Conservation (phyloP, 2,113 vertebrate species). For the Istiophorus platypterus region DNA sequence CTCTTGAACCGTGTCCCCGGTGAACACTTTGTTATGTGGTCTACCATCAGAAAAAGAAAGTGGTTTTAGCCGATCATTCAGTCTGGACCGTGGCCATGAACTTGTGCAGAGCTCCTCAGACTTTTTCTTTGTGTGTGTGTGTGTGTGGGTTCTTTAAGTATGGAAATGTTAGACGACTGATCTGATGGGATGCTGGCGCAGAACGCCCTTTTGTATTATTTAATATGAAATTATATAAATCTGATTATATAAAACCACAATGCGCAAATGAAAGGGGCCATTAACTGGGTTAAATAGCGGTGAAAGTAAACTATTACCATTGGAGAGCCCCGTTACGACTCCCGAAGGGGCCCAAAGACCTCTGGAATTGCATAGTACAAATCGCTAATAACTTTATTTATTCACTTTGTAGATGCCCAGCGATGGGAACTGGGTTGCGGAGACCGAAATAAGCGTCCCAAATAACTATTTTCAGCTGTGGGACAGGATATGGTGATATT, state of each 20-base stretch:
- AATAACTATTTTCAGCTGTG: conserved; percentile 46
- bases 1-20: background rate
- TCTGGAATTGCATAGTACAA: background rate
- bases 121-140: background rate
- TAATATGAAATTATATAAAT: background rate
- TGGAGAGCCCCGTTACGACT: background rate
- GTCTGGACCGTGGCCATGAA: background rate
- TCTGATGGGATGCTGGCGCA: background rate
- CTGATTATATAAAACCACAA: background rate
- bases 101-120: conserved; percentile 6
- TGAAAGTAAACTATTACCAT: background rate
- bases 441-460: conserved; percentile 39
- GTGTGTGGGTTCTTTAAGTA: background rate
- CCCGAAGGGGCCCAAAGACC: background rate
- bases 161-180: background rate
- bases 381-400: background rate
- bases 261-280: background rate
- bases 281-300: background rate
- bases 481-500: conserved; percentile 52
- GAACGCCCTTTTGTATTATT: background rate
- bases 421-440: conserved; percentile 15
- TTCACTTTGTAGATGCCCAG: background rate
- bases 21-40: background rate
- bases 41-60: background rate
- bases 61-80: background rate